A percentile compares a stretch with the other conserved stretches of the same genome.
Evolutionary conservation across 2,797 vertebrate genomes (phyloP).

Genomic region (Podarcis siculus): DNA sequence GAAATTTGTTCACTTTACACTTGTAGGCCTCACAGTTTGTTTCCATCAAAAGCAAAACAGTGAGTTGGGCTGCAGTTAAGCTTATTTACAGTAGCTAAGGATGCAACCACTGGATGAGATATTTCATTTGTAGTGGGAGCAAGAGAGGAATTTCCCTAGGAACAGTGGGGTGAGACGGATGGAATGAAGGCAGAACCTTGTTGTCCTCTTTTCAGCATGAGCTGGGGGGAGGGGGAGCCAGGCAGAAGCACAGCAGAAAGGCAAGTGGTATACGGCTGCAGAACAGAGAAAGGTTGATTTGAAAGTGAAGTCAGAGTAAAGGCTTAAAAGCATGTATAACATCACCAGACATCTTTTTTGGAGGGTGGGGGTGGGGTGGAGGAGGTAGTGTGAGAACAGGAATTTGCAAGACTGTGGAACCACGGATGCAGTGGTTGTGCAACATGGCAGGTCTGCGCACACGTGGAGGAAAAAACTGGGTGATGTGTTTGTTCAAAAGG

Average conservation of each 20-base stretch:
- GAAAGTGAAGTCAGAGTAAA: constrained; percentile 55
- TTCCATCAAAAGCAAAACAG: constrained; percentile 12
- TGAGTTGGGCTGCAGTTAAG: constrained; percentile 24
- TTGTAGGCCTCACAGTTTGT: constrained; percentile 16
- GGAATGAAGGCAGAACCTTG: constrained; percentile 49
- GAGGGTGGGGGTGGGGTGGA: constrained; percentile 21
- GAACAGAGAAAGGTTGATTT: constrained; percentile 51
- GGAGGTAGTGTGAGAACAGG: constrained; percentile 51
- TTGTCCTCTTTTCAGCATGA: constrained; percentile 52
- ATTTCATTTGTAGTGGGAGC: constrained; percentile 4
- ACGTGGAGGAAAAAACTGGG: constrained; percentile 50
- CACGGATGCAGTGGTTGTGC: constrained; percentile 53
- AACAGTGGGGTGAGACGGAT: constrained; percentile 39
- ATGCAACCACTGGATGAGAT: not conserved
- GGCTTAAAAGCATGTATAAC: constrained; percentile 43
- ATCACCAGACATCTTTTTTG: not conserved
- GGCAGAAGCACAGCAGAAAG: constrained; percentile 48
- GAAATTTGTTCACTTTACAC: not conserved
- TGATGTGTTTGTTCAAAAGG: constrained; percentile 36
- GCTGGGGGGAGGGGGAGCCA: constrained; percentile 37
- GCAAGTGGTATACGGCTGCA: constrained; percentile 58
- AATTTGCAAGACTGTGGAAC: constrained; percentile 53
- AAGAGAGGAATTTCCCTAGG: constrained; percentile 35
- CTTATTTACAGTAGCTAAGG: constrained; percentile 29
- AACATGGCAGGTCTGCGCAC: constrained; percentile 57